Conservation (phyloP, 2,797 vertebrate species). For the Chaunax sp. region DNA sequence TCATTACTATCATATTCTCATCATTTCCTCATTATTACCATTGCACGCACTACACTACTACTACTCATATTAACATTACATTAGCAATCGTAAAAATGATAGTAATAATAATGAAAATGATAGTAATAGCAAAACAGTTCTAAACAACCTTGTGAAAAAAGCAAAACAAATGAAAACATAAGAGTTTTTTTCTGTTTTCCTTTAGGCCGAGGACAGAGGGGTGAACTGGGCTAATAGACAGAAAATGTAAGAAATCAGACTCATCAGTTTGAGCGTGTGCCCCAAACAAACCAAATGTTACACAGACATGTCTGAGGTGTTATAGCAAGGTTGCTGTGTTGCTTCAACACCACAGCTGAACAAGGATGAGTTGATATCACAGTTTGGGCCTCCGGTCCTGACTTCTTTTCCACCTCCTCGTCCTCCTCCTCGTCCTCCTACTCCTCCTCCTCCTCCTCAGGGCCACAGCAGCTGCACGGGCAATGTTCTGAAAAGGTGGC, state of each 20-base stretch:
- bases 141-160: slow-evolving; percentile 58
- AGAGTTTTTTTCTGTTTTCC: slow-evolving; percentile 63
- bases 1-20: slow-evolving; percentile 71
- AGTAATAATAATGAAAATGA: slow-evolving; percentile 81
- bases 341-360: slow-evolving; percentile 73
- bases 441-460: slow-evolving; percentile 54
- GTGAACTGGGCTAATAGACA: slow-evolving; percentile 57
- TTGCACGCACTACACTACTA: slow-evolving; percentile 63
- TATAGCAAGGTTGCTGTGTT: slow-evolving; percentile 53
- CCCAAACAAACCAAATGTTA: slow-evolving; percentile 62
- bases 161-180: slow-evolving; percentile 77
- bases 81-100: slow-evolving; percentile 69
- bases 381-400: slow-evolving; percentile 75
- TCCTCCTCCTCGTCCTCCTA: slow-evolving; percentile 45
- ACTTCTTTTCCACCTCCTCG: slow-evolving; percentile 55
- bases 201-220: slow-evolving; percentile 58
- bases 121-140: slow-evolving; percentile 53
- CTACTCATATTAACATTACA: slow-evolving; percentile 70
- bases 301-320: slow-evolving; percentile 68
- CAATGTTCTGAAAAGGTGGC: slow-evolving; percentile 65
- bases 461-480: slow-evolving; percentile 79
- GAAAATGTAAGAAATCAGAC: slow-evolving; percentile 81
- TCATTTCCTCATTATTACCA: slow-evolving; percentile 66
- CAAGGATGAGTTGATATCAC: slow-evolving; percentile 75
- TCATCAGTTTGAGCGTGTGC: slow-evolving; percentile 76